phyloP scores from a whole-genome alignment of 2,113 vertebrate species.

The Sphyrna mokarran region DNA sequence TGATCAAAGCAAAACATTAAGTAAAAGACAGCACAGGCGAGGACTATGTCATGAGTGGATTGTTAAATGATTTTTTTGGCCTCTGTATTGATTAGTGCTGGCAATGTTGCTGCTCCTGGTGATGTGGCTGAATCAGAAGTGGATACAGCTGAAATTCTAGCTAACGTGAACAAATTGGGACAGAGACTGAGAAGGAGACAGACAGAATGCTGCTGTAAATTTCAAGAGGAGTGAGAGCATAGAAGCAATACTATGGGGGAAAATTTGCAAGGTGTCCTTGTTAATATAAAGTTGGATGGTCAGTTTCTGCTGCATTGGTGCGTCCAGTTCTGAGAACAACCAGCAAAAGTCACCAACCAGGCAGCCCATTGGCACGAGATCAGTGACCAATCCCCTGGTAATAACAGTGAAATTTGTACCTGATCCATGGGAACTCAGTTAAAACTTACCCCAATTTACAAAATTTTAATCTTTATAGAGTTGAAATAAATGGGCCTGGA shows the following conservation, averaged over 20 bases:
- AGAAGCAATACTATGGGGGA: background rate
- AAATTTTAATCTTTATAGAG: background rate
- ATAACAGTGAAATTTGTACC: too few species aligned
- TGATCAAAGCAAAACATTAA: background rate
- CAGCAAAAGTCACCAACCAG: background rate
- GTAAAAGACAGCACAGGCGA: background rate
- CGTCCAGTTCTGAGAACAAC: too few species aligned
- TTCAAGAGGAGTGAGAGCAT: background rate
- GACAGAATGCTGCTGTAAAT: background rate
- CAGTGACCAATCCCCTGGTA: background rate
- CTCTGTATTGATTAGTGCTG: background rate
- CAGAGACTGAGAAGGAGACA: background rate
- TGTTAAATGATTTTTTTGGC: background rate
- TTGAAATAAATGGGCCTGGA: background rate
- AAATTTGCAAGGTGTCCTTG: background rate
- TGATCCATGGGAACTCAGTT: background rate
- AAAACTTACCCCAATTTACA: background rate
- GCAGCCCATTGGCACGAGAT: background rate
- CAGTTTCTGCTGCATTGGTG: background rate
- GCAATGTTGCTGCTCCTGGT: background rate
- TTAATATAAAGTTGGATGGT: background rate
- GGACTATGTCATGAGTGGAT: background rate
- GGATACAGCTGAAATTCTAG: conserved; percentile 6
- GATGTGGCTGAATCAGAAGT: background rate
- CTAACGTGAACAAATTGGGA: background rate